Evolutionary conservation across 2,113 vertebrate species (phyloP).

Genomic region (Entelurus aequoreus): DNA sequence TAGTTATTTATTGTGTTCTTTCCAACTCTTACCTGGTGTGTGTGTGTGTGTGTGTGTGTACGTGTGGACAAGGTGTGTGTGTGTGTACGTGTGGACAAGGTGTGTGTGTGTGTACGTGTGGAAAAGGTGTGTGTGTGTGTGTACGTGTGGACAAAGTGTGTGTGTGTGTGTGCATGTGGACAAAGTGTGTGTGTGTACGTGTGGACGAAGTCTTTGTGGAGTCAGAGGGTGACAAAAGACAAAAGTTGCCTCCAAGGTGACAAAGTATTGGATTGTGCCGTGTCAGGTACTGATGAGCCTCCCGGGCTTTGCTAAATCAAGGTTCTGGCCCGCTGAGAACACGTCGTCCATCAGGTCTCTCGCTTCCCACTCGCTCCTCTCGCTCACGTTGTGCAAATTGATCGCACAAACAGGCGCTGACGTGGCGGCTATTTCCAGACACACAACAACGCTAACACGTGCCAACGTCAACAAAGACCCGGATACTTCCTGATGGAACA

Average conservation of each 20-base stretch:
- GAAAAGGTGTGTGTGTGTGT: too few relatives aligned
- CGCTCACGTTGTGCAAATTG: slow-evolving; percentile 7
- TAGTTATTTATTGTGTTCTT: too few relatives aligned
- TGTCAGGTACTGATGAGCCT: background rate
- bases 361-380: background rate
- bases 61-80: too few relatives aligned
- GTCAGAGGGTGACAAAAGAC: background rate
- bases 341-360: background rate
- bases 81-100: too few relatives aligned
- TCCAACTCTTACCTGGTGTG: too few relatives aligned
- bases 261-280: background rate
- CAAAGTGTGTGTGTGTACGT: too few relatives aligned
- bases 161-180: too few relatives aligned
- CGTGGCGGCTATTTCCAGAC: background rate
- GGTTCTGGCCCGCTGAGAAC: background rate
- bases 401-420: slow-evolving; percentile 22
- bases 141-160: too few relatives aligned
- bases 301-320: background rate
- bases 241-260: slow-evolving; percentile 2
- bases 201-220: background rate
- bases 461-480: slow-evolving; percentile 67
- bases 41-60: too few relatives aligned
- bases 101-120: too few relatives aligned
- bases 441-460: background rate
- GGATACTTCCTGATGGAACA: slow-evolving; percentile 83